Percentiles rank a stretch among this genome's conserved stretches.
phyloP scores from a whole-genome alignment of 2,113 vertebrate species.

The Delphinus delphis region DNA sequence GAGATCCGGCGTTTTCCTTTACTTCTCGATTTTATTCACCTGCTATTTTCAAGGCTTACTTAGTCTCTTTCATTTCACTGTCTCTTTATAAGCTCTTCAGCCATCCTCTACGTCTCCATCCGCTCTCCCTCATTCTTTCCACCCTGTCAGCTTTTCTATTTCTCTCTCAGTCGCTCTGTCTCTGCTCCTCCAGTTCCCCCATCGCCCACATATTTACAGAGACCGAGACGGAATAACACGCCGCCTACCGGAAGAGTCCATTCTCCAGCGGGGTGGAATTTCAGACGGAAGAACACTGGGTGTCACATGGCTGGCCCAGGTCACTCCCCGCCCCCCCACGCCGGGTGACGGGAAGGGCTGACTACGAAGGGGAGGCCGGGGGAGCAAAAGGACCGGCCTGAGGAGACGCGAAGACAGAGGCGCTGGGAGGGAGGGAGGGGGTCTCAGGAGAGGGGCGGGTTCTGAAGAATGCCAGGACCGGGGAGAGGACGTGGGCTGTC shows the following conservation, averaged over 20 bases:
- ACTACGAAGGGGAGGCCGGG: not conserved
- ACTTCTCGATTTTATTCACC: not conserved
- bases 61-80: not conserved
- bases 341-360: not conserved
- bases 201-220: not conserved
- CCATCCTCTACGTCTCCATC: not conserved
- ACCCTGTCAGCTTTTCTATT: not conserved
- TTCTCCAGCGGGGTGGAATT: not conserved
- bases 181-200: not conserved
- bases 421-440: not conserved
- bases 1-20: not conserved
- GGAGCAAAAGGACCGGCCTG: too few species aligned
- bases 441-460: not conserved
- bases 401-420: not conserved
- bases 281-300: too few species aligned
- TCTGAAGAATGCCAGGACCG: rapidly evolving
- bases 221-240: not conserved
- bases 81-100: not conserved
- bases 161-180: not conserved
- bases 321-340: not conserved
- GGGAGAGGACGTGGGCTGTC: not conserved
- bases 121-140: not conserved
- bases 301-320: too few species aligned
- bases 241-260: not conserved
- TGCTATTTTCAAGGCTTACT: not conserved